Conservation (phyloP, 2,797 vertebrate genomes). For the Pangasius larnaudii region DNA sequence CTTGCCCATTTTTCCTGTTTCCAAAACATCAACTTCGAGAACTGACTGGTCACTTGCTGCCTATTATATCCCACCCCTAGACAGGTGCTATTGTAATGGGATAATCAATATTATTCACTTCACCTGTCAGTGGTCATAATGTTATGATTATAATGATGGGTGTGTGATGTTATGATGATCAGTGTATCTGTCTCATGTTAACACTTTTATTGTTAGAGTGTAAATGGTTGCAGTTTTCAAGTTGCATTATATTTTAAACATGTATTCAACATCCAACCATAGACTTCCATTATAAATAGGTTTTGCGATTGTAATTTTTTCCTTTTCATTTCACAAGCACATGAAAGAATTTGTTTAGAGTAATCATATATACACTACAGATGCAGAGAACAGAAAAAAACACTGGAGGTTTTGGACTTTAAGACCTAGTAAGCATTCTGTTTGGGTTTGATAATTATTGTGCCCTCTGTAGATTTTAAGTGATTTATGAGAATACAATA, state of each 20-base stretch:
- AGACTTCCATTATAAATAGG: neutral
- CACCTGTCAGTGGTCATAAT: too few relatives aligned
- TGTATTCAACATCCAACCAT: neutral
- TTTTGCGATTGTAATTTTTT: neutral
- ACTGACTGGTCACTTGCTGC: too few relatives aligned
- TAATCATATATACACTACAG: neutral
- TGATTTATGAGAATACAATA: constrained; percentile 2
- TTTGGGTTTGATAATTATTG: neutral
- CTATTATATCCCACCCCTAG: too few relatives aligned
- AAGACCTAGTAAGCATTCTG: neutral
- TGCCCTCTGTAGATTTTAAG: neutral
- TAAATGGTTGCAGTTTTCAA: neutral
- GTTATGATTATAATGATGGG: too few relatives aligned
- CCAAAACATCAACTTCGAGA: too few relatives aligned
- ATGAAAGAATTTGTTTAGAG: neutral
- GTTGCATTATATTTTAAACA: neutral
- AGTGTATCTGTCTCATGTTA: neutral
- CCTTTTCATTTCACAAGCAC: neutral
- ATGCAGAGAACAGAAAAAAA: neutral
- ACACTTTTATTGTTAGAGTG: neutral
- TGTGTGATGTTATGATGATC: too few relatives aligned
- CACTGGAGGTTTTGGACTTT: neutral
- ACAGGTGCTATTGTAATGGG: too few relatives aligned
- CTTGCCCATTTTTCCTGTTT: too few relatives aligned
- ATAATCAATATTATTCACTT: too few relatives aligned